Evolutionary conservation across 2,797 vertebrate species (phyloP).

Genomic region (Dermochelys coriacea): DNA sequence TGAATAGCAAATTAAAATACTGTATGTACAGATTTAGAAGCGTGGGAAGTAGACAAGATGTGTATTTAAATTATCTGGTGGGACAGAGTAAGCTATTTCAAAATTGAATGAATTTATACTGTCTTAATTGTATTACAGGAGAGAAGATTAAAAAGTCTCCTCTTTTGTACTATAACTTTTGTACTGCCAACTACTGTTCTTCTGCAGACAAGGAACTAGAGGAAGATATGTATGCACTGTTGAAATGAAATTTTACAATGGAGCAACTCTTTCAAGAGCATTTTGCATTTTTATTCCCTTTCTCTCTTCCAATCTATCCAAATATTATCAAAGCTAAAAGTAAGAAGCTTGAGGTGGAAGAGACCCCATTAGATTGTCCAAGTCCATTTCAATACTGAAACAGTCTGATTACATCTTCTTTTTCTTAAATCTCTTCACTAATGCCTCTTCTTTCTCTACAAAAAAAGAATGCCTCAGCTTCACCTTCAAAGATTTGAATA

Average conservation of each 20-base stretch:
- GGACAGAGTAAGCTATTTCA: neutral
- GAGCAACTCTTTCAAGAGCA: neutral
- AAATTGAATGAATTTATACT: neutral
- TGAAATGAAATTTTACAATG: neutral
- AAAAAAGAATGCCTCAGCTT: neutral
- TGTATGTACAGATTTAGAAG: neutral
- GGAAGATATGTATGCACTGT: neutral
- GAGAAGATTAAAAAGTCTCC: neutral
- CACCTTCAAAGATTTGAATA: neutral
- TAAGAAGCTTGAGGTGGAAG: neutral
- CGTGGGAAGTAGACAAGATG: neutral
- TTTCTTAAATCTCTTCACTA: neutral
- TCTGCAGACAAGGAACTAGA: neutral
- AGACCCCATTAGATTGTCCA: neutral
- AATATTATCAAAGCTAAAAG: neutral
- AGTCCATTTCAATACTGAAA: neutral
- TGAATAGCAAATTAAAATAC: neutral
- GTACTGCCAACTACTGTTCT: neutral
- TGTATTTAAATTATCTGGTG: neutral
- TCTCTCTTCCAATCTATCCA: neutral
- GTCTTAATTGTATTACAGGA: neutral
- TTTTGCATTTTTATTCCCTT: neutral
- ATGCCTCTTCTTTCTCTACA: neutral
- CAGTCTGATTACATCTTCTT: neutral
- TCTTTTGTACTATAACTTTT: neutral